Evolutionary conservation across 2,797 vertebrate genomes (phyloP), one percentile per base, ranked within the genome.

Genomic region (Rousettus madagascariensis): DNA sequence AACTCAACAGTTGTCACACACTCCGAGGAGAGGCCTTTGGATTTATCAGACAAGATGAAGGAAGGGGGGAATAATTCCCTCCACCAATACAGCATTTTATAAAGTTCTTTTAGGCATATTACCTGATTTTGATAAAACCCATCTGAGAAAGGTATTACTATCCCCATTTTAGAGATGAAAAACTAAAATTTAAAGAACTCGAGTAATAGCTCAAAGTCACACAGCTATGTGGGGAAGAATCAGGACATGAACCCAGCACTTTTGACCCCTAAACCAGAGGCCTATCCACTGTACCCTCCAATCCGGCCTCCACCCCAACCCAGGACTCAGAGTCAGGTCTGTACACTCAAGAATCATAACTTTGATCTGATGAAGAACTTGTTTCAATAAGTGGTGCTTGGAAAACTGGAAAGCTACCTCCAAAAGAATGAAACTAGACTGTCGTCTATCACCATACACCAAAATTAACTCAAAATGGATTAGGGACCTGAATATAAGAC

Each of bases 101-200:
- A 82, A 95, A 82, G 69, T 63, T 46, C 28, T 90, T 90, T 88
- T 66, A 65, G 59, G 53, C 66, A 36, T 80, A 80, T 69, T 71
- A 69, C 33, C 33, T 87, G 46, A 89, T 89, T 94, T 87, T 77
- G 68, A 86, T 65, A 92, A 92, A 11, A 82, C 38, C n/a, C 51
- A 38, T 93, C 82, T 65, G 24, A 74, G 8, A 28, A 74, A 86
- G 61, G n/a, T 59, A 83, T 83, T 61, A 84, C 79, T 78, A 86
- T 33, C 66, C n/a, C 30, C 59, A 55, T 77, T 91, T 92, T 80
- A 71, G n/a, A 94, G 28, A 92, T 66, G 5, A 89, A 93, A 89
- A 66, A 55, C 33, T 79, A 49, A 95, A 78, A 24, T 36, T 82
- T 91, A 38, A 53, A 85, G 22, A 97, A 78, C 2, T 83, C 69